Base-by-base conservation (phyloP, 2,113 vertebrate genomes). In the Tauraco erythrolophus region DNA sequence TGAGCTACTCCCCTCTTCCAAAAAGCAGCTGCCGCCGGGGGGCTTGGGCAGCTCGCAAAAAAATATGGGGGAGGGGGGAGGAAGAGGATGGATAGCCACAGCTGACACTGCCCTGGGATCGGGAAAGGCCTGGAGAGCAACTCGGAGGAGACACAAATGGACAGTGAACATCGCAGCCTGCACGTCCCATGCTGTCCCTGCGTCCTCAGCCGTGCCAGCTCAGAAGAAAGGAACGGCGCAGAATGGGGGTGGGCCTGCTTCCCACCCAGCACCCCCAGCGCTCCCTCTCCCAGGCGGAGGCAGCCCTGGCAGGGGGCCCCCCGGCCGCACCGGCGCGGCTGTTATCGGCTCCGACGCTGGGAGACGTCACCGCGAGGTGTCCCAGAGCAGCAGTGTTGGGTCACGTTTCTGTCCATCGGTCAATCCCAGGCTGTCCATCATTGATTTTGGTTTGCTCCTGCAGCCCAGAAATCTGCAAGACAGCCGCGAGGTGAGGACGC, bases 391-490 rank as follows among this genome's bases (percentile, higher is more conserved):
- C 57, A 35, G 92, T 0, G 1, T 35, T 35, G 1, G 1, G 77
- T 87, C 60, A 50, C 1, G 0, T 33, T 43, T 18, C 71, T 46
- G 84, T 89, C 86, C 18, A 2, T 61, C 7, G 0, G 41, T 74
- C 94, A 46, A 13, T 39, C 58, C 56, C 64, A n/a, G 53, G 65
- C 78, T 45, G 57, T 83, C 70, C 72, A 5, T 98, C 95, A 98
- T 6, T 79, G 94, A 43, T 90, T 84, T 3, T 88, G 71, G 61
- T 84, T 97, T 54, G 94, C 64, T 89, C 97, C 95, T 25, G 90
- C 87, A 50, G 95, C 71, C 98, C 97, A 98, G 50, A 96, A 68
- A 96, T 93, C 98, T 98, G 96, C 82, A 97, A 97, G 68, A 91
- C 25, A 98, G 33, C 51, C 25, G 0, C 14, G 57, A 88, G 88